Evolutionary conservation across 2,888 invertebrate genomes (phyloP), one percentile per base, ranked within the genome.

Genomic region (Chrysina gloriosa): DNA sequence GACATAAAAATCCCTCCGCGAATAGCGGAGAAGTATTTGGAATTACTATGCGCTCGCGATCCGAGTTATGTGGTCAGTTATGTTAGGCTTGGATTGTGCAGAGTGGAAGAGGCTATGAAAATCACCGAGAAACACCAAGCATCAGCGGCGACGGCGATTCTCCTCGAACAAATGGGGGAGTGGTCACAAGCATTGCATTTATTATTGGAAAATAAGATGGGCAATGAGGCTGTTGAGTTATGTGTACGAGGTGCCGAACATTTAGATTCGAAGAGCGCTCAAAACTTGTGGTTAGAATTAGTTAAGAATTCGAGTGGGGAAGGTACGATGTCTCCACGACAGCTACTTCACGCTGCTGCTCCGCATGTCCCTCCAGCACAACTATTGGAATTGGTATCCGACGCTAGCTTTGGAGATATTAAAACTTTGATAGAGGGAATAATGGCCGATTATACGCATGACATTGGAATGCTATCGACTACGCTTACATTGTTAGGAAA

Each of bases 121-220:
- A 89, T 92, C 69, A 89, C 90, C 47, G 84, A 86, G 71, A 85
- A 86, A 72, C 84, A 89, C 77, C 84, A 88, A 67, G 84, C 90
- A 29, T 86, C 88, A 63, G 87, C 89, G 70, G 90, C 91, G 0
- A 89, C 89, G 56, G 92, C 93, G 11, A 89, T 89, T 74, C 85
- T 95, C 63, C 84, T 93, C 70, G 94, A 94, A 80, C 89, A 90
- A 79, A 86, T 89, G 70, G 92, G 92, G 7, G 90, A 93, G 80
- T 89, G 90, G 79, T 85, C 88, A 74, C 89, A 88, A 76, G 92
- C 93, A 1, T 89, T 93, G 77, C 86, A 89, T 67, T 82, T 92
- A 69, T 82, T 89, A 3, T 80, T 90, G 70, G 83, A 84, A 58
- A 75, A 80, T 42, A 76, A 79, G 65, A 77, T 82, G 72, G 76